Percentiles rank a stretch among this genome's conserved stretches.
Conservation (phyloP, 2,113 vertebrate genomes). For the Sinocyclocheilus rhinocerous region DNA sequence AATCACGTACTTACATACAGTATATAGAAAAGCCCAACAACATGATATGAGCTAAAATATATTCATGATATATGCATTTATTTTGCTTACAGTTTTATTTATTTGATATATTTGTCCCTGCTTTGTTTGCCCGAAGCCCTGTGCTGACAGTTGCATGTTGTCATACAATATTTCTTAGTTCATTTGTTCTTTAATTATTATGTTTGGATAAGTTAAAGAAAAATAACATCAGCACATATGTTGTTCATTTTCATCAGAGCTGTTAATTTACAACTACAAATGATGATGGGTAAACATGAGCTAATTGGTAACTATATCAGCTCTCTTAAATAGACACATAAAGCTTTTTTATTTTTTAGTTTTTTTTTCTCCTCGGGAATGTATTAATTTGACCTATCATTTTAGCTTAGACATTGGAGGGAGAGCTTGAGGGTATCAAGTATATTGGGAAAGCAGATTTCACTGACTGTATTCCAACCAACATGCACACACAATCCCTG, state of each 20-base stretch:
- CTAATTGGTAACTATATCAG: too few species aligned
- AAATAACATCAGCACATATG: slow-evolving; percentile 26
- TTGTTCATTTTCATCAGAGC: slow-evolving; percentile 35
- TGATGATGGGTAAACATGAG: too few species aligned
- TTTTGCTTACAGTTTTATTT: background rate
- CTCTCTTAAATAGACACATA: too few species aligned
- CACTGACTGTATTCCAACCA: background rate
- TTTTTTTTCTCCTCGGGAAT: too few species aligned
- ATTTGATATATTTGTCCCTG: background rate
- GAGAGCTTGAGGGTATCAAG: background rate
- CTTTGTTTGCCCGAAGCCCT: background rate
- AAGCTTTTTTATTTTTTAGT: too few species aligned
- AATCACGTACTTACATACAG: too few species aligned
- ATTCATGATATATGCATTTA: background rate
- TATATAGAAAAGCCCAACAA: too few species aligned
- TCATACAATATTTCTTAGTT: background rate
- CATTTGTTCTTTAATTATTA: background rate
- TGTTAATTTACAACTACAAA: too few species aligned
- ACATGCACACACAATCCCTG: background rate
- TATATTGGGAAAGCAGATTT: background rate
- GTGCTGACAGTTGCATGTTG: background rate
- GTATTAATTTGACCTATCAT: background rate
- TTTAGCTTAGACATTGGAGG: background rate
- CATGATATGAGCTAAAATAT: background rate
- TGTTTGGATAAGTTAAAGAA: background rate